Conservation (phyloP, 2,888 invertebrate genomes). For the Ectropis crepuscularia region DNA sequence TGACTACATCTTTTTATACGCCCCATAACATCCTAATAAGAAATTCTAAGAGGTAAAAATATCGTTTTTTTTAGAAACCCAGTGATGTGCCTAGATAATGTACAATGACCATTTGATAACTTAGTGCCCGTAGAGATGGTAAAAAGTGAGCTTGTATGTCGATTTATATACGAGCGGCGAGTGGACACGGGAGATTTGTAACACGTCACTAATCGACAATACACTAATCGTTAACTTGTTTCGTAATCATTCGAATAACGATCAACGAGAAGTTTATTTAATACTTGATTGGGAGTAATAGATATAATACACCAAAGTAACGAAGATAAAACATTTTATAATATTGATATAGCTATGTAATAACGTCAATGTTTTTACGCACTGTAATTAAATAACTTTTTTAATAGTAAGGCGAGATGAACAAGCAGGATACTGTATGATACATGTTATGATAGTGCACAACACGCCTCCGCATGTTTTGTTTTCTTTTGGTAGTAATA, state of each 20-base stretch:
- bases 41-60: background rate
- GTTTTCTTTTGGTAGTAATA: no score
- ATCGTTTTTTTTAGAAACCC: background rate
- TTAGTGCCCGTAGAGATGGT: slow-evolving; percentile 28
- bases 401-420: no score
- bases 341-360: no score
- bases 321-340: no score
- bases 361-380: no score
- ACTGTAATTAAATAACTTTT: no score
- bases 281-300: background rate
- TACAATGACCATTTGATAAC: slow-evolving; percentile 28
- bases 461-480: no score
- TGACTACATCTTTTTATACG: no score
- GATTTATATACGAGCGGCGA: slow-evolving; percentile 33
- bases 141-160: slow-evolving; percentile 35
- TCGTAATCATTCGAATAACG: slow-evolving; percentile 2
- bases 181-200: slow-evolving; percentile 23
- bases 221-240: slow-evolving; percentile 15
- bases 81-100: background rate
- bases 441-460: no score
- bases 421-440: no score
- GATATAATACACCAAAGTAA: no score
- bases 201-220: slow-evolving; percentile 16
- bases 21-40: background rate
- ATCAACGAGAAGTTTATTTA: slow-evolving; percentile 11